Evolutionary conservation across 2,113 vertebrate species (phyloP), one percentile per base, ranked within the genome.

Genomic region (Trichomycterus rosablanca): DNA sequence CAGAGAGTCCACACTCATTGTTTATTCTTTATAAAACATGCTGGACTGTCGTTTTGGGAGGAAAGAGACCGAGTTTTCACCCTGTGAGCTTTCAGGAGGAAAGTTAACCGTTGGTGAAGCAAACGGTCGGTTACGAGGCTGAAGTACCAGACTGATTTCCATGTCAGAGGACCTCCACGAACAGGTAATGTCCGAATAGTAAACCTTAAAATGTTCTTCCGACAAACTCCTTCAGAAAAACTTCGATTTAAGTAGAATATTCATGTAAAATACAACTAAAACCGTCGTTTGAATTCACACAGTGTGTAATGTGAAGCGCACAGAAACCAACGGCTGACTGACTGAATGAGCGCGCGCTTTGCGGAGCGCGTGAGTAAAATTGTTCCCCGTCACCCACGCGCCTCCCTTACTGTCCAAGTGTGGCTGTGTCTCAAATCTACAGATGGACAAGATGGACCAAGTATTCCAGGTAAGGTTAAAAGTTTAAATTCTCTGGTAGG

Each of bases 1-100:
- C 46, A n/a, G 43, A n/a, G 40, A 65, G 44, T 48, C 56, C 42
- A 52, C 52, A 55, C 34, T 50, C 68, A 71, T 62, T 24, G 20
- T 55, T 32, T 22, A 32, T 18, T 5, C 5, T 24, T 19, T 18
- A 24, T 22, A 24, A 14, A 59, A n/a, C 10, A 7, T 24, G 1
- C 23, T 26, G 6, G 7, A 7, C 1, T 19, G 24, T 30, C 39
- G 3, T 43, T 45, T 34, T 22, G 30, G 22, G 18, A 15, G 6
- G 1, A 12, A 59, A 20, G 7, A 20, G 2, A 1, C 18, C 9
- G 7, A 45, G n/a, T n/a, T n/a, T n/a, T n/a, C n/a, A 32, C 9
- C n/a, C 6, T 39, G 14, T 18, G 22, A 56, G 22, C 22, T 14
- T 39, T 6, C 11, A n/a, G 12, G 12, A 2, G 12, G 14, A n/a